phyloP scores from a whole-genome alignment of 92 coral and sea anemone species.

The Chrysogorgia sp. region DNA sequence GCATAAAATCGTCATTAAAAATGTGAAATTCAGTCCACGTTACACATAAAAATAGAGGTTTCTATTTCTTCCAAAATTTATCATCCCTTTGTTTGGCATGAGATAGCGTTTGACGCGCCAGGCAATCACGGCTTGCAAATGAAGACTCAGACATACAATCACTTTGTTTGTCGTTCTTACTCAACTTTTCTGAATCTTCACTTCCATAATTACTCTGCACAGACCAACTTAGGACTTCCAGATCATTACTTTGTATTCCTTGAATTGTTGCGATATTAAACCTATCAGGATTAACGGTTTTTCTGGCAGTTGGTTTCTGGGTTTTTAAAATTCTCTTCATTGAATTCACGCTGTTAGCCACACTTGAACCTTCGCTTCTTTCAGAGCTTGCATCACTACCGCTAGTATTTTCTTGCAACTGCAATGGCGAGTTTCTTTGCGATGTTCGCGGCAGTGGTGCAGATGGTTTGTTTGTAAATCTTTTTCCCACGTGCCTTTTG shows the following conservation, averaged over 20 bases:
- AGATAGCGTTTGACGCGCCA: constrained; percentile 22
- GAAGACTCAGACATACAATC: constrained; percentile 31
- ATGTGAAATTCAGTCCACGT: too few relatives aligned
- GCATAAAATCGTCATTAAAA: too few relatives aligned
- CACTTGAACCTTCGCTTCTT: constrained; percentile 5
- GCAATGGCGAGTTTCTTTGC: not conserved
- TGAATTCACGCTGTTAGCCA: not conserved
- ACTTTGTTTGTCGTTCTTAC: constrained; percentile 2
- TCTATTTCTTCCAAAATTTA: constrained; percentile 22
- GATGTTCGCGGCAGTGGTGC: not conserved
- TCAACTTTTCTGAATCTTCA: not conserved
- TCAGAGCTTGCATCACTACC: constrained; percentile 48
- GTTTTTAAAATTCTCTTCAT: not conserved
- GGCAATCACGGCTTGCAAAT: constrained; percentile 13
- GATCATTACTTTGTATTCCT: constrained; percentile 29
- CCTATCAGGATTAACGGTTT: not conserved
- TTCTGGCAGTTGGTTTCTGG: not conserved
- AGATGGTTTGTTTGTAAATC: not conserved
- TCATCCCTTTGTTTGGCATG: constrained; percentile 34
- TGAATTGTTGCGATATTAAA: constrained; percentile 13
- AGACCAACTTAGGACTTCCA: constrained; percentile 18
- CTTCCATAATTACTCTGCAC: constrained; percentile 27
- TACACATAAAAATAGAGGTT: too few relatives aligned
- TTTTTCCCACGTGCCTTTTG: not conserved
- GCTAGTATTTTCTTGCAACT: constrained; percentile 9